Evolutionary conservation across 2,888 invertebrate genomes (phyloP), one percentile per base, ranked within the genome.

Genomic region (Octonoba sinensis): DNA sequence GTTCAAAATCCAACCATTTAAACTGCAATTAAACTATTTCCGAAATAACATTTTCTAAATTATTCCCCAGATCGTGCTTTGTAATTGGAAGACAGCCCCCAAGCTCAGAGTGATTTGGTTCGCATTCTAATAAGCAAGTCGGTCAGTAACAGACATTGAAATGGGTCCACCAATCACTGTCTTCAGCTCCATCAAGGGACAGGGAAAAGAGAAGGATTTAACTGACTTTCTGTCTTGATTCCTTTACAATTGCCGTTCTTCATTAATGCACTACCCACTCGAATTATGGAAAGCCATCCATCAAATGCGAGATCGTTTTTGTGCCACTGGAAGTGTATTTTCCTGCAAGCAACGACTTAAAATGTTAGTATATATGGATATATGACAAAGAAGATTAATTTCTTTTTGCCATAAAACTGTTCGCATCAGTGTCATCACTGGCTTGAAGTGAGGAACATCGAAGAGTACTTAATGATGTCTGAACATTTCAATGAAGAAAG

Each of bases 51-150:
- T 20, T 20, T 57, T 12, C 20, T 46, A 54, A 36, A 36, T 36
- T 36, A 36, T 36, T 36, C 36, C 36, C 36, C 36, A 8, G 36
- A 11, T 36, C 8, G 36, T 36, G 36, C 36, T 36, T 36, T 46
- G 71, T 66, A 78, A 66, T 78, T 57, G 65, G 36, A 22, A 15
- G 24, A 57, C 51, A 47, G 51, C 44, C 73, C 79, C 67, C 69
- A 15, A 20, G 22, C 51, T 56, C 64, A 74, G 69, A 73, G 62
- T 36, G 46, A 79, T 79, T 73, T 81, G 67, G 57, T 57, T 81
- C 74, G 56, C 75, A 82, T 70, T 82, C 69, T 82, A 82, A 82
- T 82, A 70, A 82, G 74, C 49, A 49, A 74, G 74, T 74, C 74
- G 74, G 74, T 74, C 69, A 81, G 74, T 69, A 70, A 62, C 73